These are phyloP conservation scores for Barbus barbus DNA, from an alignment of 2,113 vertebrate species.

Conservation along the genomic window DNA sequence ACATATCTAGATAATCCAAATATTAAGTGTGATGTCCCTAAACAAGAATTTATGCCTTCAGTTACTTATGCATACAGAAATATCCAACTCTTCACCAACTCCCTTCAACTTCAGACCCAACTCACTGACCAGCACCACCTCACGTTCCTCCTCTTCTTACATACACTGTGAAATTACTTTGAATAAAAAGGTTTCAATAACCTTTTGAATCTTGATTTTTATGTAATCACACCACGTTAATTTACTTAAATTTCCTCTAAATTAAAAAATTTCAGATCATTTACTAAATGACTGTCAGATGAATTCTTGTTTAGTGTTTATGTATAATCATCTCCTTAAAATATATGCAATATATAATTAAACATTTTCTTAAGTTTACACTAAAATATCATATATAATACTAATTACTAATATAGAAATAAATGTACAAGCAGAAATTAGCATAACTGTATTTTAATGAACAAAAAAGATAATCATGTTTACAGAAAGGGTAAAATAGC, in stretches of 20 bases:
- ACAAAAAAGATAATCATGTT: conserved; percentile 41
- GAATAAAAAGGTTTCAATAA: too few species aligned
- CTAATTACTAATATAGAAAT: not conserved
- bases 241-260: too few species aligned
- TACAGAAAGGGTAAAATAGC: conserved; percentile 47
- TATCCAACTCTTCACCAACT: not conserved
- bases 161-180: too few species aligned
- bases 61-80: not conserved
- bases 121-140: not conserved
- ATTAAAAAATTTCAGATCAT: not conserved
- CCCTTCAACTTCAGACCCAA: not conserved
- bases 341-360: not conserved
- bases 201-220: too few species aligned
- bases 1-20: not conserved
- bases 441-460: conserved; percentile 47
- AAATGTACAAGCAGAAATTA: not conserved
- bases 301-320: not conserved
- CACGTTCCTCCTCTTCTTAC: too few species aligned
- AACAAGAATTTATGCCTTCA: not conserved
- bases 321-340: not conserved
- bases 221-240: too few species aligned
- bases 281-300: too few species aligned
- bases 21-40: not conserved
- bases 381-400: not conserved
- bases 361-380: not conserved